phyloP scores from a whole-genome alignment of 2,113 vertebrate species.

The Clarias batrachus region DNA sequence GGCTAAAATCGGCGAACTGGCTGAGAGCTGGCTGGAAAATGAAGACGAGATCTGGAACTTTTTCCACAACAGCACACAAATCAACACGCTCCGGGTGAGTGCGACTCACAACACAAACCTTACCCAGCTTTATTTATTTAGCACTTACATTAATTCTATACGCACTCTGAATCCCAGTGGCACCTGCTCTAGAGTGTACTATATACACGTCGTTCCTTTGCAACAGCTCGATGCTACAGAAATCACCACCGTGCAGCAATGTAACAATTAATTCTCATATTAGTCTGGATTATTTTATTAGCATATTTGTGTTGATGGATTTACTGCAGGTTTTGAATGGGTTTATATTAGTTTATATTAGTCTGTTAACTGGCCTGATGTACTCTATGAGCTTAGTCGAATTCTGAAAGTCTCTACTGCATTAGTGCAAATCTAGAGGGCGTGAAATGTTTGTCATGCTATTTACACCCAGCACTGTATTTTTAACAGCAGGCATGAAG shows the following conservation, averaged over 20 bases:
- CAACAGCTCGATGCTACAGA: neutral
- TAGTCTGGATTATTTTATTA: neutral
- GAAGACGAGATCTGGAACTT: conserved; percentile 83
- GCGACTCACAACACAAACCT: neutral
- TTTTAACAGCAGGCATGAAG: neutral
- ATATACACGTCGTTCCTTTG: neutral
- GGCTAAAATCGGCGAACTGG: conserved; percentile 80
- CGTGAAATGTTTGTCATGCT: neutral
- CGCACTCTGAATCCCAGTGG: neutral
- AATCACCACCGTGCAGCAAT: too few relatives aligned
- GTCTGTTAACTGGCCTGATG: neutral
- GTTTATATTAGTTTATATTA: neutral
- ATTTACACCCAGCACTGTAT: neutral
- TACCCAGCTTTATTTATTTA: conserved; percentile 5
- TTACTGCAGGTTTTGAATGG: neutral
- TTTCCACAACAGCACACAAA: conserved; percentile 82
- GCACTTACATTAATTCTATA: neutral
- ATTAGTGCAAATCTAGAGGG: neutral
- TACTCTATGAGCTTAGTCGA: neutral
- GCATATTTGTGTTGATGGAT: neutral
- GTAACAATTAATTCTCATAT: neutral
- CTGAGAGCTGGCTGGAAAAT: conserved; percentile 83
- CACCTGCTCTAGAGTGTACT: conserved; percentile 8
- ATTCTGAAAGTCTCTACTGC: neutral
- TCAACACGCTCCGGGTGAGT: conserved; percentile 86